These are phyloP conservation scores for Malacosoma neustria DNA, from an alignment of 2,888 invertebrate species.

Conservation along the genomic window DNA sequence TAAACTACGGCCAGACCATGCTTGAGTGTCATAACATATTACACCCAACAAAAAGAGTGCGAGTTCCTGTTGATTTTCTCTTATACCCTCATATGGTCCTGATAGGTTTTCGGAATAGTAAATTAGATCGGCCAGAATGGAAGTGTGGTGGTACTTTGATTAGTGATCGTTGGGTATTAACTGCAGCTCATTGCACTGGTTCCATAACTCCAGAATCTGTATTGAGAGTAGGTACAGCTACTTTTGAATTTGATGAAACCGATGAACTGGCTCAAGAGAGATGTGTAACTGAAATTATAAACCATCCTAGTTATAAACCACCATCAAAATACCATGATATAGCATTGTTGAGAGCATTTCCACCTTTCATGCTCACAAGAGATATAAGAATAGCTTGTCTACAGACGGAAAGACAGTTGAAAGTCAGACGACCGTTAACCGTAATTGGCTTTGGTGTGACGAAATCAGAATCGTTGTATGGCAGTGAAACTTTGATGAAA, in stretches of 20 bases:
- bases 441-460: constrained; percentile 80
- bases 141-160: constrained; percentile 63
- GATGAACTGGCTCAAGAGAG: constrained; percentile 70
- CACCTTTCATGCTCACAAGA: constrained; percentile 58
- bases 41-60: constrained; percentile 32
- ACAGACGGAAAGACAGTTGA: constrained; percentile 33
- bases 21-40: constrained; percentile 61
- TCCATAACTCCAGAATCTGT: constrained; percentile 61
- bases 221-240: constrained; percentile 70
- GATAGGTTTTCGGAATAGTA: constrained; percentile 41
- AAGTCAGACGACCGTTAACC: constrained; percentile 47
- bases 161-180: constrained; percentile 53
- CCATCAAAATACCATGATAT: constrained; percentile 78
- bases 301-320: constrained; percentile 73
- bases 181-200: constrained; percentile 59
- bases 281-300: constrained; percentile 44
- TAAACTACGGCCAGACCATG: constrained; percentile 45
- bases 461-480: constrained; percentile 41
- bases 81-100: constrained; percentile 80
- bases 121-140: constrained; percentile 31
- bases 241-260: constrained; percentile 61
- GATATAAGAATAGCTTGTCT: constrained; percentile 79
- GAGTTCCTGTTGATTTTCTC: constrained; percentile 58
- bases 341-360: constrained; percentile 74
- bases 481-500: constrained; percentile 63